Evolutionary conservation across 2,888 invertebrate species (phyloP), one percentile per base, ranked within the genome.

Genomic region (Loripinus fragilis): DNA sequence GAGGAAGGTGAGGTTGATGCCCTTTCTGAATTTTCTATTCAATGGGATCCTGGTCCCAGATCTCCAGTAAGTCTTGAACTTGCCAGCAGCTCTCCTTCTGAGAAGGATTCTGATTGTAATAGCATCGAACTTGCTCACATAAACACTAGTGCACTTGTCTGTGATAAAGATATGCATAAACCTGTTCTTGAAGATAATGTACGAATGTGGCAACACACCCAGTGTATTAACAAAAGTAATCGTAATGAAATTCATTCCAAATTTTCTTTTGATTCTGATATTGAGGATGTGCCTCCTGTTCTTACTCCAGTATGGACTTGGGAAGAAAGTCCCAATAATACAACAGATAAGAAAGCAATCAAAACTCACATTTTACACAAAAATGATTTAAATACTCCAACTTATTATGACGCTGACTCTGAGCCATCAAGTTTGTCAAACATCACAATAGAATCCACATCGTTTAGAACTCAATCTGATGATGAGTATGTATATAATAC

Each of bases 1-100:
- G 85, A 83, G 67, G 64, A 55, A 7, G 83, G 80, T 15, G 85
- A 85, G 33, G 75, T 81, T 10, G 80, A 78, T 15, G 85, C 84
- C 17, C 80, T 79, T 30, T 84, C 84, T 1, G 84, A 84, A 55
- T 84, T 84, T 45, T 79, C 64, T 28, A 81, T 84, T 23, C 77
- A 84, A 42, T 84, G 84, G 84, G 76, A 84, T 28, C 79, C 81
- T 5, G 67, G 41, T n/a, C 67, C 67, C n/a, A 41, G 20, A 42
- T 67, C 67, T 3, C 42, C 67, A 12, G 23, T 38, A 30, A 28
- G 15, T 8, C 25, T 15, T 10, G 67, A 25, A 12, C 2, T 33
- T 1, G 67, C n/a, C 7, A 67, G 42, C 20, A n/a, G 8, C 2
- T n/a, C 25, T 15, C 45, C 7, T 3, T 42, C 42, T 1, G 67